phyloP scores from a whole-genome alignment of 2,113 vertebrate genomes.

The Mustelus asterias region DNA sequence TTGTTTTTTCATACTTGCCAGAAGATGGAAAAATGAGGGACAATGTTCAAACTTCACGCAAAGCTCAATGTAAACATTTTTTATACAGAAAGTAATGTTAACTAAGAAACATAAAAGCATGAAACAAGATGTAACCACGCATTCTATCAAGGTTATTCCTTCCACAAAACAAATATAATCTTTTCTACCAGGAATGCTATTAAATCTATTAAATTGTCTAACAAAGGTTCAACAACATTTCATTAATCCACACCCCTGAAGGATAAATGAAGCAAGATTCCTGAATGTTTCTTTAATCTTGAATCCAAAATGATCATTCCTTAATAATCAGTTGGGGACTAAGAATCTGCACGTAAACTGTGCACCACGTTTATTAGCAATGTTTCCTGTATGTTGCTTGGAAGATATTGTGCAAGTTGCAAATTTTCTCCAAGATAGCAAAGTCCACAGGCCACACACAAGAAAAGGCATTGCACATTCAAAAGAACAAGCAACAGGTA shows the following conservation, averaged over 20 bases:
- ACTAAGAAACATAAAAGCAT: neutral
- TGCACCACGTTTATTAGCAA: neutral
- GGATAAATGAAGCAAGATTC: neutral
- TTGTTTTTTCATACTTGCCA: neutral
- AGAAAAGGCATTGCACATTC: no score
- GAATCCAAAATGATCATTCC: neutral
- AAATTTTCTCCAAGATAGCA: no score
- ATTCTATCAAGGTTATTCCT: neutral
- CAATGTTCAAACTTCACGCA: neutral
- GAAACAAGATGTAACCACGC: neutral
- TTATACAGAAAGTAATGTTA: neutral
- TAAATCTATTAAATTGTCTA: neutral
- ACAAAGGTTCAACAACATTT: neutral
- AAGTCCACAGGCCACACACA: no score
- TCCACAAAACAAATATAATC: neutral
- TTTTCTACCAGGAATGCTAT: neutral
- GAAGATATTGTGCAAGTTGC: no score
- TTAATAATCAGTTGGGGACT: neutral
- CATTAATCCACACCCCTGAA: neutral
- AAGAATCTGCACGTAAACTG: neutral
- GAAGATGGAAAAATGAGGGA: neutral
- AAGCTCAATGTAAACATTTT: neutral
- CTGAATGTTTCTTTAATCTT: neutral
- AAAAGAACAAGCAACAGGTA: no score
- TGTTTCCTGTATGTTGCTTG: no score